Base-by-base conservation (phyloP, 1,140 invertebrate genomes). In the Cephus cinctus region DNA sequence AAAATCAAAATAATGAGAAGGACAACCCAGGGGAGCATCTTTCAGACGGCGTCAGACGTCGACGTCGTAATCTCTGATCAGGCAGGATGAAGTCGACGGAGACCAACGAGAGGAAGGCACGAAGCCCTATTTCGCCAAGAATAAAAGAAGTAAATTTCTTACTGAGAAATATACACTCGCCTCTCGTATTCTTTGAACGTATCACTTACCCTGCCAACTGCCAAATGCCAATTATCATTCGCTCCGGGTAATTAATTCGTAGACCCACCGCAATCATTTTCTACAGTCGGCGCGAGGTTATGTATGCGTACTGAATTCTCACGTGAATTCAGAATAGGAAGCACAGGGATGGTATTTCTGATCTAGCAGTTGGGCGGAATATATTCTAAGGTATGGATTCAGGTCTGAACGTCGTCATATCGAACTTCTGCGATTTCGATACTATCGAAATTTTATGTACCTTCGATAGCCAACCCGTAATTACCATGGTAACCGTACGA, bases 181-280 rank as follows among this genome's bases (percentile, higher is more conserved):
- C 48, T 40, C 39, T 39, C 2, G 14, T 43, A 43, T 43, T 32
- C 23, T 32, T 43, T 19, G 42, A 43, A 9, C 21, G 42, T 43
- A 11, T 31, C 11, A 32, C n/a, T n/a, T n/a, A n/a, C n/a, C n/a
- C n/a, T n/a, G n/a, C n/a, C n/a, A n/a, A n/a, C 56, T 50, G 52
- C 60, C 61, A 63, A 67, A 63, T 60, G 59, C 51, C 61, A 63
- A 65, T 65, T 65, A 67, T 64, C 59, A 60, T 58, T 30, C 54
- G 50, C 43, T 47, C 47, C 52, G 50, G 47, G 49, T 45, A 61
- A 62, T 58, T 61, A 65, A 65, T 54, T 47, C 44, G 45, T 51
- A 34, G 16, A 23, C 34, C 42, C n/a, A n/a, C n/a, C n/a, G n/a
- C n/a, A n/a, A n/a, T n/a, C n/a, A n/a, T n/a, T n/a, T n/a, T n/a